These are phyloP conservation scores for Haemorhous mexicanus DNA, from an alignment of 2,113 vertebrate species.

Conservation along the genomic window DNA sequence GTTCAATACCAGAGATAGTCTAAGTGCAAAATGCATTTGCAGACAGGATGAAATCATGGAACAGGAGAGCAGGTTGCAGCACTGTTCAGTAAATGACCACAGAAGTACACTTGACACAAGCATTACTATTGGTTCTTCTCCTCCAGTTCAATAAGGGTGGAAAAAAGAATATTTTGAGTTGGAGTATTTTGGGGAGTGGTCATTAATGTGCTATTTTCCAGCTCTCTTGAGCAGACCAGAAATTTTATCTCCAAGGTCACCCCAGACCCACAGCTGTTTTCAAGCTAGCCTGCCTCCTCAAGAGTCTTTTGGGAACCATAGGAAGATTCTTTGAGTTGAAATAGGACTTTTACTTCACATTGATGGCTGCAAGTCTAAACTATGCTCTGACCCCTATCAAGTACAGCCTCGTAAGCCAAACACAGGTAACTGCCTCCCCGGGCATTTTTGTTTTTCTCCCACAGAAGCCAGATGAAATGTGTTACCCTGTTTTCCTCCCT, in stretches of 20 bases:
- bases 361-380: not conserved
- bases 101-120: not conserved
- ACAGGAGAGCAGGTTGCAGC: too few relatives aligned
- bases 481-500: fast-evolving
- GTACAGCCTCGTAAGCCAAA: fast-evolving
- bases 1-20: not conserved
- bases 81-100: not conserved
- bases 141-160: not conserved
- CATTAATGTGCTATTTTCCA: not conserved
- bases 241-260: not conserved
- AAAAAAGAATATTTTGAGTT: not conserved
- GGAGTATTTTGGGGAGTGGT: not conserved
- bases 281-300: too few relatives aligned
- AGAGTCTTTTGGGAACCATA: not conserved
- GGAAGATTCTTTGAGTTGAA: not conserved
- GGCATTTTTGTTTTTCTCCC: not conserved
- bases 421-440: fast-evolving
- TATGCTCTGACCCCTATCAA: not conserved
- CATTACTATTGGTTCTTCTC: not conserved
- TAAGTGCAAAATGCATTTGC: not conserved
- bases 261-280: not conserved
- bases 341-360: not conserved
- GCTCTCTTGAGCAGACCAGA: not conserved
- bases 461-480: not conserved
- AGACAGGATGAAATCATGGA: not conserved